Percentiles rank a stretch among this genome's conserved stretches.
Evolutionary conservation across 2,888 invertebrate genomes (phyloP).

Genomic region (Drosophila sordidula): DNA sequence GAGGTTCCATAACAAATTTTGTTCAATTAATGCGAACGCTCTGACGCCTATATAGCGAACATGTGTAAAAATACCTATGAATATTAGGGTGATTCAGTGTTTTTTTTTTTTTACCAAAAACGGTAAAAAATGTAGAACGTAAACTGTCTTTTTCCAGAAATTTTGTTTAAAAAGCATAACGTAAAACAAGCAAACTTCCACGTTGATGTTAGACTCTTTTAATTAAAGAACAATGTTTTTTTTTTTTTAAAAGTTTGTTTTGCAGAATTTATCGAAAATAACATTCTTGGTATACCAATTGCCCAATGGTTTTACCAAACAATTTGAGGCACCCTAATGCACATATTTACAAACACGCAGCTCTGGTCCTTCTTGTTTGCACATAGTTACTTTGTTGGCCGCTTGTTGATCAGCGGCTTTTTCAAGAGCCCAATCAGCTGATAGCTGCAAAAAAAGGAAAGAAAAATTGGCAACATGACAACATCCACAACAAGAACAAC

Average conservation of each 20-base stretch:
- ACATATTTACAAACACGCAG: conserved; percentile 1
- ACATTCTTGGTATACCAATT: no score
- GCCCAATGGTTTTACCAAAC: no score
- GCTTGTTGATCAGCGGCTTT: conserved; percentile 31
- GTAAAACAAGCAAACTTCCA: neutral
- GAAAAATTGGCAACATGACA: neutral
- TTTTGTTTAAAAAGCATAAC: no score
- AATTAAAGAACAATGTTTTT: neutral
- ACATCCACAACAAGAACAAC: conserved; percentile 4
- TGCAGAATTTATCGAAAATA: no score
- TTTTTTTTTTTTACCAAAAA: no score
- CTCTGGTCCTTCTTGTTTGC: conserved; percentile 19
- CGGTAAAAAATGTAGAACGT: no score
- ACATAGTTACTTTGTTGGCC: conserved; percentile 17
- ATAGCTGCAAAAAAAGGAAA: conserved; percentile 9
- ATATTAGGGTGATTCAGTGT: conserved; percentile 6
- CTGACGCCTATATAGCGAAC: neutral
- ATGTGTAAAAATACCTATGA: conserved; percentile 5
- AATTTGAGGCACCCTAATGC: neutral
- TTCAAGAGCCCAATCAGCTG: conserved; percentile 35
- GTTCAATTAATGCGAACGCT: conserved; percentile 11
- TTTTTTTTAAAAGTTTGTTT: neutral
- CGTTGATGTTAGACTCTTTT: neutral
- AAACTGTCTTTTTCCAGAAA: no score
- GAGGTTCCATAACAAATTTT: conserved; percentile 8